phyloP scores from a whole-genome alignment of 2,888 invertebrate genomes.

The Lasioglossum vierecki region DNA sequence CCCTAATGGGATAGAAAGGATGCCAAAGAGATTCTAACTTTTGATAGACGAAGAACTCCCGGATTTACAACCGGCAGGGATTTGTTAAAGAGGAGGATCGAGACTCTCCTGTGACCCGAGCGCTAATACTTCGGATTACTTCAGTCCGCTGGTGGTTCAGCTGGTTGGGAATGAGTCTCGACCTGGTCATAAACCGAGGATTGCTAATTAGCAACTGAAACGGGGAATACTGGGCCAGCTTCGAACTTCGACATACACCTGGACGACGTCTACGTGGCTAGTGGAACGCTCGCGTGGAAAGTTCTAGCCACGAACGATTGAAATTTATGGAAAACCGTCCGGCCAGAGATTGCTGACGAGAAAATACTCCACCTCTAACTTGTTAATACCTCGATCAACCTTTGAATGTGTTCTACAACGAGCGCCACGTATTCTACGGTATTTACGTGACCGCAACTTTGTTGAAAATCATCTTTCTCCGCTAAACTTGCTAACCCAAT shows the following conservation, averaged over 20 bases:
- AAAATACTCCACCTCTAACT: neutral
- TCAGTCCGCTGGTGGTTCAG: neutral
- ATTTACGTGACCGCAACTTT: neutral
- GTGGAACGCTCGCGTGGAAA: neutral
- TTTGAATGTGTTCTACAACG: neutral
- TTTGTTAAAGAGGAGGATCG: conserved; percentile 1
- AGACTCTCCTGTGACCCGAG: conserved; percentile 1
- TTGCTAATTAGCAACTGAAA: conserved; percentile 16
- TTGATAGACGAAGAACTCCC: conserved; percentile 6
- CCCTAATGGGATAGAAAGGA: neutral
- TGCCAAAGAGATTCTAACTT: neutral
- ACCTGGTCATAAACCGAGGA: conserved; percentile 7
- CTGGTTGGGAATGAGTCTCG: conserved; percentile 6
- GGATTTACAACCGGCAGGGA: neutral
- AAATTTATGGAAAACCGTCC: conserved; percentile 2
- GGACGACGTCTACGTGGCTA: conserved; percentile 4
- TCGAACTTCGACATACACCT: neutral
- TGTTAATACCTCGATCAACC: neutral
- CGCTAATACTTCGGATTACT: conserved; percentile 11
- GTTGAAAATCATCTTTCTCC: neutral
- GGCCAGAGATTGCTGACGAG: neutral
- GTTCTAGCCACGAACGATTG: neutral
- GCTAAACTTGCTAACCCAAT: neutral
- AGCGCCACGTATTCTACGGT: neutral
- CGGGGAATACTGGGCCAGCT: neutral